Percentiles rank a stretch among this genome's conserved stretches.
phyloP scores from a whole-genome alignment of 92 coral and sea anemone genomes.

The Montipora capitata region DNA sequence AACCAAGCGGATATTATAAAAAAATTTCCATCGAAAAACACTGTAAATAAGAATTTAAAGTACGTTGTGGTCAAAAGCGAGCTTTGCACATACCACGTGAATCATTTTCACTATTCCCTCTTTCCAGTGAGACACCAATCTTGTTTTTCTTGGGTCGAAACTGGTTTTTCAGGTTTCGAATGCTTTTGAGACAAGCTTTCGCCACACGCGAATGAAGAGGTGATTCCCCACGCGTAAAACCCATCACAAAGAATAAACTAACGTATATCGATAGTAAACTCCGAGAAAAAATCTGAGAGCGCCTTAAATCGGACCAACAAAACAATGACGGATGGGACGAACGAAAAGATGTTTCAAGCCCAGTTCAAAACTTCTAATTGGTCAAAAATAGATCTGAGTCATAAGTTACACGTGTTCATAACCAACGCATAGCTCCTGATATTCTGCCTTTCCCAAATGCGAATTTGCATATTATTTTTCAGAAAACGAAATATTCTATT shows the following conservation, averaged over 20 bases:
- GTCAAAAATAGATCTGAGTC: constrained; percentile 64
- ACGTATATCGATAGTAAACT: not conserved
- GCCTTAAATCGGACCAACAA: constrained; percentile 1
- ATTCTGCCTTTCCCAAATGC: not conserved
- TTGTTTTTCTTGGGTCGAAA: constrained; percentile 45
- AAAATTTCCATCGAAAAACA: not conserved
- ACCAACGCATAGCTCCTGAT: not conserved
- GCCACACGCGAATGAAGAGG: constrained; percentile 57
- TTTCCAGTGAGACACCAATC: constrained; percentile 2
- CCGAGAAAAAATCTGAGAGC: not conserved
- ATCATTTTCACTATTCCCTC: constrained; percentile 7
- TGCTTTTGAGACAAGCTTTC: constrained; percentile 51
- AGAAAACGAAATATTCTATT: not conserved
- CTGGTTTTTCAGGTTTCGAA: constrained; percentile 64
- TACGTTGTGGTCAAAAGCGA: not conserved
- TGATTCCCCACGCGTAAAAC: constrained; percentile 78
- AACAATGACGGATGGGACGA: not conserved
- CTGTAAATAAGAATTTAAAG: not conserved
- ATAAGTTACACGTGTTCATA: constrained; percentile 45
- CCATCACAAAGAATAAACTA: constrained; percentile 48
- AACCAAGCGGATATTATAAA: not conserved
- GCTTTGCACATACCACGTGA: constrained; percentile 17
- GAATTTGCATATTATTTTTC: constrained; percentile 15
- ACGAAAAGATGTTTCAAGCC: not conserved
- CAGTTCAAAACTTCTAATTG: constrained; percentile 5